These are phyloP conservation scores for Hydrozoanthus gracilis DNA, from an alignment of 92 coral and sea anemone genomes.

Conservation along the genomic window DNA sequence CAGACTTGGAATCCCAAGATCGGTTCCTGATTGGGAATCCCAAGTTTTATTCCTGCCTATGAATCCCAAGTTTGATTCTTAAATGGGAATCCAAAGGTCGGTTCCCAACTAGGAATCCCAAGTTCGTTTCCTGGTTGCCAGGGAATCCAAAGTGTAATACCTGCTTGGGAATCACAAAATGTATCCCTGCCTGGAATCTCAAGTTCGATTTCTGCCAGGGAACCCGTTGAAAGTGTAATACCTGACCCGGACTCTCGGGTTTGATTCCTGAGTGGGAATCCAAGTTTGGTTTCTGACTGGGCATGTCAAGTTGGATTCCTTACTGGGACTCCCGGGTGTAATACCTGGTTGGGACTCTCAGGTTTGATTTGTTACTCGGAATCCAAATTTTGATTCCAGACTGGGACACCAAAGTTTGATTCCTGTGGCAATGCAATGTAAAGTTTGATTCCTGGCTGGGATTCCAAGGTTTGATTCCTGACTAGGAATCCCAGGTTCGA, in stretches of 20 bases:
- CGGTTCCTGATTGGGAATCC: neutral
- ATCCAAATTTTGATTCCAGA: neutral
- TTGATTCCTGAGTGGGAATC: no score
- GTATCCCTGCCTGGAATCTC: neutral
- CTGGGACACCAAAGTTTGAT: neutral
- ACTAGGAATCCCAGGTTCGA: neutral
- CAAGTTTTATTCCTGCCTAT: no score
- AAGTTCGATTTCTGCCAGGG: no score
- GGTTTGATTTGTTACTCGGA: no score
- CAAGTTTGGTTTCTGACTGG: neutral
- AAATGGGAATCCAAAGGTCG: neutral
- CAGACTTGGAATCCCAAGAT: neutral
- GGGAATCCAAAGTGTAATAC: no score
- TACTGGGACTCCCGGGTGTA: neutral
- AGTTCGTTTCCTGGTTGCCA: no score
- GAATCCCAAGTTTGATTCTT: neutral
- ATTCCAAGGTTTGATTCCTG: constrained; percentile 1
- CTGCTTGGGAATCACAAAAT: no score
- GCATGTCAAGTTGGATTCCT: neutral
- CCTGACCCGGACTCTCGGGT: no score
- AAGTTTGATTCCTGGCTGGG: neutral
- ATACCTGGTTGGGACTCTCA: no score
- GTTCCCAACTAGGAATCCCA: no score
- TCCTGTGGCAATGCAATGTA: no score
- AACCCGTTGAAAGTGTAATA: neutral